Conservation (phyloP, 1,140 invertebrate genomes). For the Philopotamus ludificatus region DNA sequence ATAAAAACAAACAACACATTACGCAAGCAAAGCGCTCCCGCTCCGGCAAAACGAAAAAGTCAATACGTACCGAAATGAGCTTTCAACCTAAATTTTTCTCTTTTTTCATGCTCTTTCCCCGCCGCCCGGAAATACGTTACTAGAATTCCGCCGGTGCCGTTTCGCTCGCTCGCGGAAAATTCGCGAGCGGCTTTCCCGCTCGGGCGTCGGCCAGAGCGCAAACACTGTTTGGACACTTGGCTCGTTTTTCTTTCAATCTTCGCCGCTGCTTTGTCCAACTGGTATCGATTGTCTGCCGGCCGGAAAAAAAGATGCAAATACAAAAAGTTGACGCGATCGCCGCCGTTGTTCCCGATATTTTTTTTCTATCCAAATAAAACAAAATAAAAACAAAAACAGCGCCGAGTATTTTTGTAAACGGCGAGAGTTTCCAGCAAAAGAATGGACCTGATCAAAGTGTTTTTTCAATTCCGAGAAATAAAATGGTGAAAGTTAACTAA, state of each 20-base stretch:
- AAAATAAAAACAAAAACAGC: no score
- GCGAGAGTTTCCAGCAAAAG: no score
- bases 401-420: no score
- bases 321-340: no score
- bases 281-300: not conserved
- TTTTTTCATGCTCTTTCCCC: not conserved
- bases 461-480: no score
- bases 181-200: not conserved
- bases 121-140: not conserved
- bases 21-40: slow-evolving; percentile 12
- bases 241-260: slow-evolving; percentile 6
- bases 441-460: no score
- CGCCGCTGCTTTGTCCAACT: not conserved
- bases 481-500: no score
- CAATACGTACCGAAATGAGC: slow-evolving; percentile 26
- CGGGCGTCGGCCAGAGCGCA: not conserved
- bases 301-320: no score
- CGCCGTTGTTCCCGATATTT: not conserved
- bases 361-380: no score
- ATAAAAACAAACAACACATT: slow-evolving; percentile 14
- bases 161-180: not conserved
- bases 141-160: not conserved
- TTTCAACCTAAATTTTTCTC: slow-evolving; percentile 4
- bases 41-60: slow-evolving; percentile 21
- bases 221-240: not conserved